Conservation (phyloP, 1,140 invertebrate genomes). For the Drosophila simulans region DNA sequence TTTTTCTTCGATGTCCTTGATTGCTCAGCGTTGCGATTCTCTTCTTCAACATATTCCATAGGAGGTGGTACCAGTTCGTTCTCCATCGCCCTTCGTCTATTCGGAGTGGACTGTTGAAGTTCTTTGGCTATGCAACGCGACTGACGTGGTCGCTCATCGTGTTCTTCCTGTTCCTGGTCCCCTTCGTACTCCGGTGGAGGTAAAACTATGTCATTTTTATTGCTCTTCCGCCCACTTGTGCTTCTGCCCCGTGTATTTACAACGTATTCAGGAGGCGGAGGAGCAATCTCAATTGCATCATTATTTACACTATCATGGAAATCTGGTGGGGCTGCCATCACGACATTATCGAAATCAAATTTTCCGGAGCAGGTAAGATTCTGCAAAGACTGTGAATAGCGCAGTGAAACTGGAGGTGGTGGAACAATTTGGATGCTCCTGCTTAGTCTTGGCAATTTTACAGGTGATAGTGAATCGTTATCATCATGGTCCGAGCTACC, state of each 20-base stretch:
- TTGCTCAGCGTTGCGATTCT: neutral
- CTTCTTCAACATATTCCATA: neutral
- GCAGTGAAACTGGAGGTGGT: constrained; percentile 41
- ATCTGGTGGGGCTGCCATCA: neutral
- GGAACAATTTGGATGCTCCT: constrained; percentile 42
- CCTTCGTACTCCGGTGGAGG: neutral
- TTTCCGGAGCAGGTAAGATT: neutral
- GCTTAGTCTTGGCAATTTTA: constrained; percentile 9
- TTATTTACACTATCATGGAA: neutral
- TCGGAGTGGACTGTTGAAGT: neutral
- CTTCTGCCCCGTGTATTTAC: neutral
- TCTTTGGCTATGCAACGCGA: neutral
- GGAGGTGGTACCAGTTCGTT: constrained; percentile 1
- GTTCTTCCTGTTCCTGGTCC: neutral
- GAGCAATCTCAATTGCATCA: neutral
- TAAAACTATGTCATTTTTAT: neutral
- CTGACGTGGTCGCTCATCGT: too few relatives aligned
- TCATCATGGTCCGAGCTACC: constrained; percentile 54
- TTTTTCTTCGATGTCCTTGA: neutral
- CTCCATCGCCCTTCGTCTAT: neutral
- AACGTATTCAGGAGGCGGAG: constrained; percentile 11
- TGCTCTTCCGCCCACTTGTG: neutral
- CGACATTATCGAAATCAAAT: neutral
- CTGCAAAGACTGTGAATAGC: constrained; percentile 34
- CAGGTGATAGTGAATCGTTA: neutral